These are phyloP conservation scores for Tenthredo amoena DNA, from an alignment of 2,888 invertebrate genomes.

Conservation along the genomic window DNA sequence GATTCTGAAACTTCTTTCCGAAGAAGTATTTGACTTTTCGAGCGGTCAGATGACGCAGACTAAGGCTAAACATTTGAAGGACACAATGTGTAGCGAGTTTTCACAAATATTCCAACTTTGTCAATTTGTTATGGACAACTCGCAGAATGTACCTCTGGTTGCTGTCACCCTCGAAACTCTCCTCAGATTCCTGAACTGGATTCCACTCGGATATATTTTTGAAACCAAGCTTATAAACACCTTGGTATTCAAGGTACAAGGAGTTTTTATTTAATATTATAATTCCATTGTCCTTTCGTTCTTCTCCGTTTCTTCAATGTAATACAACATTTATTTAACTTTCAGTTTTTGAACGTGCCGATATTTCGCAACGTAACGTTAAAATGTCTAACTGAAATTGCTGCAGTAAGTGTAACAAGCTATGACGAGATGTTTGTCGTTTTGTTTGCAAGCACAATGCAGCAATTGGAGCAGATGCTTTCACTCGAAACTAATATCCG, in stretches of 20 bases:
- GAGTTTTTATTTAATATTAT: neutral
- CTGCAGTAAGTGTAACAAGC: conserved; percentile 92
- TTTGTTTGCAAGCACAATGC: conserved; percentile 95
- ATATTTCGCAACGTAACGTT: conserved; percentile 98
- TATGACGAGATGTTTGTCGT: conserved; percentile 96
- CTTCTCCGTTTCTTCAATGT: neutral
- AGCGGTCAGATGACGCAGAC: conserved; percentile 99
- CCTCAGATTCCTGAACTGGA: conserved; percentile 98
- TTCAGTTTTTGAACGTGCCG: conserved; percentile 96
- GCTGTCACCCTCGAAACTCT: conserved; percentile 98
- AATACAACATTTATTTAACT: conserved; percentile 44
- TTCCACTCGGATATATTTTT: conserved; percentile 99
- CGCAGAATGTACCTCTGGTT: conserved; percentile 97
- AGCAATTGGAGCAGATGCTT: conserved; percentile 94
- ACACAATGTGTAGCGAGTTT: conserved; percentile 99
- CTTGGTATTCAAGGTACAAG: conserved; percentile 88
- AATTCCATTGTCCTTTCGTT: conserved; percentile 40
- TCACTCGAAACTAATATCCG: conserved; percentile 95
- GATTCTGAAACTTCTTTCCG: conserved; percentile 97
- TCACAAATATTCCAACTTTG: conserved; percentile 99
- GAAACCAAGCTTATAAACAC: conserved; percentile 98
- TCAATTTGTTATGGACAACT: conserved; percentile 98
- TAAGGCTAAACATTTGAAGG: conserved; percentile 99
- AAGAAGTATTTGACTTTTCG: conserved; percentile 99
- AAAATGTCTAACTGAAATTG: conserved; percentile 99